Conservation (phyloP, 2,113 vertebrate genomes). For the Scomber colias region DNA sequence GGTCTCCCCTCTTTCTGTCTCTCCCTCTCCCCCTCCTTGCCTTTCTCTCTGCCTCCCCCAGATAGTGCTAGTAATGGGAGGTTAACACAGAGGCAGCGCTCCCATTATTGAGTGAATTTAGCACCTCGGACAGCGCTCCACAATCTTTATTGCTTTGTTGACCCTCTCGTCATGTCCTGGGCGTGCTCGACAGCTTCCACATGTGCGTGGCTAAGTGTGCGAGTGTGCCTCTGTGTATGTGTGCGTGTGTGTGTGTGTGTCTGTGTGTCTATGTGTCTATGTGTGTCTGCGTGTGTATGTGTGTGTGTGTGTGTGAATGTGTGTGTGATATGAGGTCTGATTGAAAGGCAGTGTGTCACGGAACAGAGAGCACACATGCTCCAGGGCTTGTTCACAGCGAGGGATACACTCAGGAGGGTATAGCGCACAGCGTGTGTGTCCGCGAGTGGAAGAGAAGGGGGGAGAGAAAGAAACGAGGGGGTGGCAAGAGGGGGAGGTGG, state of each 20-base stretch:
- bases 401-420: conserved; percentile 89
- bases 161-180: conserved; percentile 97
- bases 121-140: conserved; percentile 98
- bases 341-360: conserved; percentile 99
- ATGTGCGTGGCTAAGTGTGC: conserved; percentile 84
- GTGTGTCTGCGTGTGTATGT: conserved; percentile 48
- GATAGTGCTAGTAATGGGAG: conserved; percentile 98
- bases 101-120: conserved; percentile 99
- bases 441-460: conserved; percentile 54
- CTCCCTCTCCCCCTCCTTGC: conserved; percentile 5
- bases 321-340: conserved; percentile 93
- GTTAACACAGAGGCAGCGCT: conserved; percentile 98
- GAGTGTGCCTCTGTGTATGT: conserved; percentile 34
- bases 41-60: conserved; percentile 85
- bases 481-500: conserved; percentile 75
- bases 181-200: conserved; percentile 79
- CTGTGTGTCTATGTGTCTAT: conserved; percentile 82
- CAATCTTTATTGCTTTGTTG: conserved; percentile 99
- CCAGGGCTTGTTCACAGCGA: conserved; percentile 94
- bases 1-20: conserved; percentile 59
- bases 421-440: conserved; percentile 76
- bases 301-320: conserved; percentile 68
- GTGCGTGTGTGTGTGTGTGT: conserved; percentile 77
- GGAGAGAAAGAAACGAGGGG: conserved; percentile 60
- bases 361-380: conserved; percentile 98